A percentile compares a stretch with the other conserved stretches of the same genome.
Conservation (phyloP, 1,140 invertebrate genomes). For the Penaeus indicus region DNA sequence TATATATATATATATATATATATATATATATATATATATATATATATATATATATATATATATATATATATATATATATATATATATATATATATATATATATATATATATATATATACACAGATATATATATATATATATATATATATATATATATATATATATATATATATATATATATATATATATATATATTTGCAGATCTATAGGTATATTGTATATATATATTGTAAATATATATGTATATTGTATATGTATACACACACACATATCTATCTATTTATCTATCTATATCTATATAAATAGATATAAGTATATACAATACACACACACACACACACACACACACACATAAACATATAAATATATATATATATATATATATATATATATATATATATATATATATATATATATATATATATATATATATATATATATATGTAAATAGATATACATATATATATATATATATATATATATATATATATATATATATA, state of each 20-base stretch:
- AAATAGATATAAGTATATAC: neutral
- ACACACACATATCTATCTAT: too few species aligned
- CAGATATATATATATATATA: neutral
- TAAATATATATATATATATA: too few species aligned
- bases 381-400: too few species aligned
- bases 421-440: too few species aligned
- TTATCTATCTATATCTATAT: too few species aligned
- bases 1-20: too few species aligned
- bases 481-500: too few species aligned
- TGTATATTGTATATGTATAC: neutral
- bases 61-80: conserved; percentile 3
- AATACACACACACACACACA: neutral
- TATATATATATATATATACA: neutral
- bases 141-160: neutral
- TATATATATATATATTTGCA: neutral
- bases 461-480: too few species aligned
- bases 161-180: neutral
- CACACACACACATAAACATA: too few species aligned
- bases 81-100: neutral
- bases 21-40: neutral
- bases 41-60: conserved; percentile 4
- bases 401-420: too few species aligned
- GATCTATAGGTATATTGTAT: too few species aligned
- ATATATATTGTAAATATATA: neutral
- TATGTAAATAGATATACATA: too few species aligned